Evolutionary conservation across 2,797 vertebrate species (phyloP).

Genomic region (Carduelis carduelis): DNA sequence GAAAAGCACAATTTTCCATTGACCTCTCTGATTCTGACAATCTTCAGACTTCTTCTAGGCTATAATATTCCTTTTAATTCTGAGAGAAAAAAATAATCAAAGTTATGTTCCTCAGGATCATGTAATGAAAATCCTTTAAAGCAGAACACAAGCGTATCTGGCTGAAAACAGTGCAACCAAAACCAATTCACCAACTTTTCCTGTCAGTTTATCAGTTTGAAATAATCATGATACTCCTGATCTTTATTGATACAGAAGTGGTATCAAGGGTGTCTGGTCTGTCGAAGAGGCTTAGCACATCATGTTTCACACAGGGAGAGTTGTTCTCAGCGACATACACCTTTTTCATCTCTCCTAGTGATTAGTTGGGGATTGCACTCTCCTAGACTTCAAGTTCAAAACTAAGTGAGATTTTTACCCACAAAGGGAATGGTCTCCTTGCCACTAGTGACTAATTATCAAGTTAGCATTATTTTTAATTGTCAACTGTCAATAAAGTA

Average conservation of each 20-base stretch:
- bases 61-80: neutral
- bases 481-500: neutral
- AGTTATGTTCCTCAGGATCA: neutral
- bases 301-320: neutral
- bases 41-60: neutral
- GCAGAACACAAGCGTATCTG: neutral
- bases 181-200: neutral
- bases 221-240: neutral
- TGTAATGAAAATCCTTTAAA: neutral
- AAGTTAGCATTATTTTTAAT: neutral
- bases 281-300: neutral
- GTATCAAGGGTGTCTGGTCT: neutral
- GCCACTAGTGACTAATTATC: neutral
- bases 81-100: neutral
- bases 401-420: neutral
- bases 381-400: neutral
- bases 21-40: neutral
- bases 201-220: neutral
- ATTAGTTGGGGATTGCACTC: neutral
- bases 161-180: neutral
- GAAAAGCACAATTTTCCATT: neutral
- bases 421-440: neutral
- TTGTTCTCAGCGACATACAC: neutral
- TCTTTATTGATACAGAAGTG: neutral
- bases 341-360: neutral